Conservation (phyloP, 2,113 vertebrate genomes). For the Seriola aureovittata region DNA sequence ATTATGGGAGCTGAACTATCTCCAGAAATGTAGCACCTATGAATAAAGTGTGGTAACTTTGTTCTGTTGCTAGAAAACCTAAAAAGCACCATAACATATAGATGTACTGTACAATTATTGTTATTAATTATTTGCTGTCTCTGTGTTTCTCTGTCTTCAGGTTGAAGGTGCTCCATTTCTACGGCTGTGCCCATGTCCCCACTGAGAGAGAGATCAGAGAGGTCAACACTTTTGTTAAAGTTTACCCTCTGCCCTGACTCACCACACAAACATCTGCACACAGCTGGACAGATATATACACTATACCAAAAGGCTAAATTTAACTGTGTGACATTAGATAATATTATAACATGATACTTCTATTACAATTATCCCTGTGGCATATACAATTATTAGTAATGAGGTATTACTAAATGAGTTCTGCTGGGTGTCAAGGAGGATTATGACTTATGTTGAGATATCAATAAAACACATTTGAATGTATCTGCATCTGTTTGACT, state of each 20-base stretch:
- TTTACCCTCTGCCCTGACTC: constrained; percentile 56
- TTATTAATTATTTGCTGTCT: not conserved
- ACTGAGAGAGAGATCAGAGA: constrained; percentile 67
- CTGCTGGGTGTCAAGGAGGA: not conserved
- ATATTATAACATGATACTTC: not conserved
- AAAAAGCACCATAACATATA: not conserved
- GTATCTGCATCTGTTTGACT: not conserved
- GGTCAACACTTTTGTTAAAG: constrained; percentile 60
- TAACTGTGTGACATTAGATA: not conserved
- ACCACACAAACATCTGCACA: constrained; percentile 6
- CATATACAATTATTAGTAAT: not conserved
- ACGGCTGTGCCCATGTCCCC: constrained; percentile 62
- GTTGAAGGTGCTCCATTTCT: constrained; percentile 78
- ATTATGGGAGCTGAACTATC: not conserved
- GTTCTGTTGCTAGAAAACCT: not conserved
- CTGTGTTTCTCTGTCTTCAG: constrained; percentile 43
- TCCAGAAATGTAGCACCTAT: not conserved
- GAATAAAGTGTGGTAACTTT: not conserved
- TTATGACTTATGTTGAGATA: not conserved
- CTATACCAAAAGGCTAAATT: not conserved
- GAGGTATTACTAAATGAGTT: not conserved
- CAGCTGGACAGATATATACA: not conserved
- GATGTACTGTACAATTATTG: not conserved
- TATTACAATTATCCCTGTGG: not conserved
- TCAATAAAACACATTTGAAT: not conserved